A percentile compares a stretch with the other conserved stretches of the same genome.
Evolutionary conservation across 2,888 invertebrate genomes (phyloP).

Genomic region (Priapulus caudatus): DNA sequence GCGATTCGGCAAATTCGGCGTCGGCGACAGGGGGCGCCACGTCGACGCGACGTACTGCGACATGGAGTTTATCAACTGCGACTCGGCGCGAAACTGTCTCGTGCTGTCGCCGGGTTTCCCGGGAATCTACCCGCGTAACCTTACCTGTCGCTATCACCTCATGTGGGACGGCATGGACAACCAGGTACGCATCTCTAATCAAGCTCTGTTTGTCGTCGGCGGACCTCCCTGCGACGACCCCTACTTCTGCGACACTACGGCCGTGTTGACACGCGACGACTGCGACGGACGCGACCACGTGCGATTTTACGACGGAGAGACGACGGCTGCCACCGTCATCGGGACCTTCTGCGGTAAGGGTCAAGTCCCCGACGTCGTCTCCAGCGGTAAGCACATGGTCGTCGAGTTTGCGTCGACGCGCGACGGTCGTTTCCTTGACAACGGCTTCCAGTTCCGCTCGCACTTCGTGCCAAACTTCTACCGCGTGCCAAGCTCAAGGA

Average conservation of each 20-base stretch:
- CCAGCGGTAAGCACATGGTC: slow-evolving; percentile 70
- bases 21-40: slow-evolving; percentile 12
- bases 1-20: slow-evolving; percentile 14
- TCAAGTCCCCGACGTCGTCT: slow-evolving; percentile 56
- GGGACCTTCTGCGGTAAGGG: slow-evolving; percentile 18
- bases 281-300: slow-evolving; percentile 60
- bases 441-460: slow-evolving; percentile 17
- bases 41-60: slow-evolving; percentile 17
- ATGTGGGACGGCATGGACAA: slow-evolving; percentile 13
- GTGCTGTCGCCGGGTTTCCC: slow-evolving; percentile 17
- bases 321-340: slow-evolving; percentile 48
- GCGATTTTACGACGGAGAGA: slow-evolving; percentile 75
- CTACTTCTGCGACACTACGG: slow-evolving; percentile 57
- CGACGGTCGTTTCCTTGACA: slow-evolving; percentile 15
- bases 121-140: slow-evolving; percentile 18
- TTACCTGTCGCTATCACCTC: slow-evolving; percentile 15
- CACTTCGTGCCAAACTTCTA: slow-evolving; percentile 9
- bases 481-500: not conserved
- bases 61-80: slow-evolving; percentile 14
- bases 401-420: slow-evolving; percentile 72
- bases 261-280: slow-evolving; percentile 60
- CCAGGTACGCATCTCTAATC: slow-evolving; percentile 12
- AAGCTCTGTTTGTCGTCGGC: slow-evolving; percentile 62
- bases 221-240: slow-evolving; percentile 70
- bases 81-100: slow-evolving; percentile 12